Percentiles rank a stretch among this genome's conserved stretches.
These are phyloP conservation scores for Belgica antarctica DNA, from an alignment of 2,888 invertebrate genomes.

Conservation along the genomic window DNA sequence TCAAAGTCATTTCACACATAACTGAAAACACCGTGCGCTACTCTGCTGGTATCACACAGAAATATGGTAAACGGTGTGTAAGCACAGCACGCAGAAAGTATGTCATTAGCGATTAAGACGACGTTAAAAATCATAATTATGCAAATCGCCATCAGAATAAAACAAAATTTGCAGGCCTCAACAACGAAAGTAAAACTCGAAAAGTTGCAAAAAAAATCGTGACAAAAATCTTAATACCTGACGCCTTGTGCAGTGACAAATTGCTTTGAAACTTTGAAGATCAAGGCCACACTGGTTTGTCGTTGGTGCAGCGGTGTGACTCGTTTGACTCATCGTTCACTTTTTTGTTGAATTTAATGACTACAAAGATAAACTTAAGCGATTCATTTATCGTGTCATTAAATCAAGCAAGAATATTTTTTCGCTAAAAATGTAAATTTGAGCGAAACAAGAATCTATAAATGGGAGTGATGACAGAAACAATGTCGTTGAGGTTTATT, in stretches of 20 bases:
- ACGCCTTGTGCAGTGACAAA: no score
- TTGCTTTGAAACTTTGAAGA: background rate
- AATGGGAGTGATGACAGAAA: no score
- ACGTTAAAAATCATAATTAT: slow-evolving; percentile 16
- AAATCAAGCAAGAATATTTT: no score
- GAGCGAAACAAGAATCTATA: background rate
- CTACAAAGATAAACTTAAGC: no score
- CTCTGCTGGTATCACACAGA: slow-evolving; percentile 14
- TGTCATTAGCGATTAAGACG: slow-evolving; percentile 21
- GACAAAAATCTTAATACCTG: no score
- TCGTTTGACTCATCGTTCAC: no score
- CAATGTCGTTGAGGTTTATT: background rate
- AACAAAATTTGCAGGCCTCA: background rate
- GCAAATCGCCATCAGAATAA: background rate
- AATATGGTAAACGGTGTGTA: background rate
- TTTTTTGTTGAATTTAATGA: no score
- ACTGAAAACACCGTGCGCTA: background rate
- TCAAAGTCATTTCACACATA: slow-evolving; percentile 7
- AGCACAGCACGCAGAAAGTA: slow-evolving; percentile 5
- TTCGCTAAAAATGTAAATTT: background rate
- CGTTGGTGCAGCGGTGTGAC: background rate
- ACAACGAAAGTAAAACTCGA: slow-evolving; percentile 5
- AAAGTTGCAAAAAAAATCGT: no score
- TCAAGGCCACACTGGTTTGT: background rate
- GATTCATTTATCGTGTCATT: no score